Conservation (phyloP, 2,113 vertebrate species). For the Tretioscincus oriximinensis region DNA sequence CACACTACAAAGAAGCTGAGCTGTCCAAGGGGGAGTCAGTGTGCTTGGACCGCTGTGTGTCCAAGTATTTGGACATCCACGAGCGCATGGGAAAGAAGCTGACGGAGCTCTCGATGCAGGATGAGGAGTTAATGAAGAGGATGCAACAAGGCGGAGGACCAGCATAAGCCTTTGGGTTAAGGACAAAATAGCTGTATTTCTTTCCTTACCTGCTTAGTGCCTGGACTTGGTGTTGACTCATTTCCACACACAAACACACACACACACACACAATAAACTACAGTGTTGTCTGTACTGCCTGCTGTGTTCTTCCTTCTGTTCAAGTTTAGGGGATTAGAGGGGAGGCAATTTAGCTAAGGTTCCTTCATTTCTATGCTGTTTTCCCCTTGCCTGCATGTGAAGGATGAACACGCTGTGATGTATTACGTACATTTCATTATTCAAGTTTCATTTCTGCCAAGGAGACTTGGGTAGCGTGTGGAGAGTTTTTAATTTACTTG, state of each 20-base stretch:
- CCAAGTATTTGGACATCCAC: conserved; percentile 96
- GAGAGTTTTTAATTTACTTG: background rate
- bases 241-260: no score
- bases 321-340: no score
- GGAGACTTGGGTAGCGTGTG: background rate
- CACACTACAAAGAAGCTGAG: conserved; percentile 93
- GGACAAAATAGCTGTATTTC: background rate
- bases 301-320: background rate
- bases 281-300: conserved; percentile 2
- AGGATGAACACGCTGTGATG: no score
- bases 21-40: conserved; percentile 93
- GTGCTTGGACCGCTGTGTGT: conserved; percentile 94
- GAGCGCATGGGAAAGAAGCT: conserved; percentile 92
- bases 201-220: background rate
- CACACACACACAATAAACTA: background rate
- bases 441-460: background rate
- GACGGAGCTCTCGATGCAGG: conserved; percentile 92
- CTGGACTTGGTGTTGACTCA: background rate
- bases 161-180: conserved; percentile 7
- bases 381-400: no score
- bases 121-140: conserved; percentile 91
- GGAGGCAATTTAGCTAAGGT: no score
- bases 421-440: background rate
- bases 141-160: conserved; percentile 71
- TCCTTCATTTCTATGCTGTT: no score